These are phyloP conservation scores for Oscheius sp. DNA, from an alignment of 2,888 invertebrate genomes.

Conservation along the genomic window DNA sequence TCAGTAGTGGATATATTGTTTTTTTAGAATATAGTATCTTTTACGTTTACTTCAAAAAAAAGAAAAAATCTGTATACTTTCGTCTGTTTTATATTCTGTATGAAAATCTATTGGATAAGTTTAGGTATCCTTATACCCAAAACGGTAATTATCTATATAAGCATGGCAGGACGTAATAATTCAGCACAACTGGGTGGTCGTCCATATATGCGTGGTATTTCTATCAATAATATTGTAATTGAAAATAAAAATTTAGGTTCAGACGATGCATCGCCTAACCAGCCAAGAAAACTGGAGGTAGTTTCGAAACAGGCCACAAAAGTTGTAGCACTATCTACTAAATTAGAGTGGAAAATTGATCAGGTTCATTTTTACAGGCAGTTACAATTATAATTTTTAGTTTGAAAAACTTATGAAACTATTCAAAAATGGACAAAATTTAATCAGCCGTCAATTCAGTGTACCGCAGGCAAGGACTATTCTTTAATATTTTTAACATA, in stretches of 20 bases:
- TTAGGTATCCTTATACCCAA: too few species aligned
- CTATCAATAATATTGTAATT: not conserved
- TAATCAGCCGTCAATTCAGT: slow-evolving; percentile 66
- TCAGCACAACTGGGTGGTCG: too few species aligned
- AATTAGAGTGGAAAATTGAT: slow-evolving; percentile 70
- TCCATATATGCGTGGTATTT: slow-evolving; percentile 7
- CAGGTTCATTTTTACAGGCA: slow-evolving; percentile 46
- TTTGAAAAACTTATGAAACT: slow-evolving; percentile 71
- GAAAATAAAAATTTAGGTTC: slow-evolving; percentile 36
- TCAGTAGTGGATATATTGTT: too few species aligned
- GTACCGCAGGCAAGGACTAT: slow-evolving; percentile 48
- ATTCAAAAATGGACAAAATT: slow-evolving; percentile 67
- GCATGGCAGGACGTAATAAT: not conserved
- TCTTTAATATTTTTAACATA: too few species aligned
- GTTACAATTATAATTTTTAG: slow-evolving; percentile 40
- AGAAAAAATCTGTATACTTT: too few species aligned
- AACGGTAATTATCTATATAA: too few species aligned
- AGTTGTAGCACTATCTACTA: slow-evolving; percentile 67
- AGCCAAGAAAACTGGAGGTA: slow-evolving; percentile 55
- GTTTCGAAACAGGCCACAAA: slow-evolving; percentile 65
- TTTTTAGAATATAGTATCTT: too few species aligned
- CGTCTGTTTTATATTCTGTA: too few species aligned
- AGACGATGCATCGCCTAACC: slow-evolving; percentile 46
- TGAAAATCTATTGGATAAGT: too few species aligned
- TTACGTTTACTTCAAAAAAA: too few species aligned